Conservation (phyloP, 2,113 vertebrate species). For the Lophura nycthemera region DNA sequence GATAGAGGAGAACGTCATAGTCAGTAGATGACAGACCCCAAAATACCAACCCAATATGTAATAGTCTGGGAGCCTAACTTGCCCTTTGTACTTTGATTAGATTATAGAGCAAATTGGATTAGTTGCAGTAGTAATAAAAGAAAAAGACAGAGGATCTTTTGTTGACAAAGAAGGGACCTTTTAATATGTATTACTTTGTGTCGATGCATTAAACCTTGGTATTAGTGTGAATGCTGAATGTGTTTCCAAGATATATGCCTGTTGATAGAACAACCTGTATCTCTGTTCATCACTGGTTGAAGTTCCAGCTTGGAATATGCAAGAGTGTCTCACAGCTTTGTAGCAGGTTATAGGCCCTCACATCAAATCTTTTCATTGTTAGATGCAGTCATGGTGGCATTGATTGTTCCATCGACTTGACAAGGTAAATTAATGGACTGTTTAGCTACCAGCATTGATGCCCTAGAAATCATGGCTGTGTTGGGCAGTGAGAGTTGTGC, state of each 20-base stretch:
- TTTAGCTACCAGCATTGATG: not conserved
- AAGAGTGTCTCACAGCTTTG: not conserved
- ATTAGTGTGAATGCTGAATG: not conserved
- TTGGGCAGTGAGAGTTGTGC: not conserved
- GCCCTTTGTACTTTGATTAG: not conserved
- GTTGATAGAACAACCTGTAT: not conserved
- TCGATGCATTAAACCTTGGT: not conserved
- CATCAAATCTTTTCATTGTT: not conserved
- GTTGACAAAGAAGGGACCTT: not conserved
- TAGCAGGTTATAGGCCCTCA: not conserved
- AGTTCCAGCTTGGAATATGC: not conserved
- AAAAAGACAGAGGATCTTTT: not conserved
- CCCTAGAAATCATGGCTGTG: not conserved
- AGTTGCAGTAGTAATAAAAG: not conserved
- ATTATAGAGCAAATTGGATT: not conserved
- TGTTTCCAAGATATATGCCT: not conserved
- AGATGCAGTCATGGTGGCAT: not conserved
- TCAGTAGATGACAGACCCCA: not conserved
- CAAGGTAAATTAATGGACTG: not conserved
- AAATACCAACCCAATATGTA: not conserved
- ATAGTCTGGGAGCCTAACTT: not conserved
- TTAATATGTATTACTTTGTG: not conserved
- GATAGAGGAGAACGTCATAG: not conserved
- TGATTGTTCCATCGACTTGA: not conserved
- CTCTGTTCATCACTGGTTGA: fast-evolving